Evolutionary conservation across 2,888 invertebrate species (phyloP).

Genomic region (Eilema caniola): DNA sequence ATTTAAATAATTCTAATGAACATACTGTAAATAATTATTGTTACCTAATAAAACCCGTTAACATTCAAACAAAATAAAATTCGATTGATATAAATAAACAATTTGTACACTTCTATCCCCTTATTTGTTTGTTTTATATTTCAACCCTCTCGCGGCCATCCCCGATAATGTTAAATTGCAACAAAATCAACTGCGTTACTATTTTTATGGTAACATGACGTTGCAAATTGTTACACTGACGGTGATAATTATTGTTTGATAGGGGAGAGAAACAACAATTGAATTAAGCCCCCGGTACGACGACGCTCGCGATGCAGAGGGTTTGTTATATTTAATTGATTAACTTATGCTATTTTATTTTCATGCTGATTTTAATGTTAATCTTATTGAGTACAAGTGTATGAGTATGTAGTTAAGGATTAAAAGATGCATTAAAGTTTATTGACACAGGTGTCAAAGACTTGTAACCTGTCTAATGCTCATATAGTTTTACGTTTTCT

Average conservation of each 20-base stretch:
- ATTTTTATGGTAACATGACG: slow-evolving; percentile 36
- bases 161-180: slow-evolving; percentile 13
- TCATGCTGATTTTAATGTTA: slow-evolving; percentile 31
- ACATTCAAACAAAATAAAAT: too few relatives aligned
- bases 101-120: neutral
- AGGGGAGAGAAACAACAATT: slow-evolving; percentile 43
- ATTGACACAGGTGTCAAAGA: neutral
- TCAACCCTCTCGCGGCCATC: slow-evolving; percentile 7
- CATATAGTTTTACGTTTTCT: too few relatives aligned
- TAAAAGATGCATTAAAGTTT: neutral
- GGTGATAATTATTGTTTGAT: slow-evolving; percentile 51
- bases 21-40: too few relatives aligned
- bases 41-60: too few relatives aligned
- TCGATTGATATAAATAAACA: neutral
- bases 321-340: slow-evolving; percentile 44
- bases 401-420: slow-evolving; percentile 7
- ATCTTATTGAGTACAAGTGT: slow-evolving; percentile 13
- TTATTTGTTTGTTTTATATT: neutral
- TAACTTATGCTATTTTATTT: slow-evolving; percentile 47
- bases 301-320: neutral
- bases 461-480: neutral
- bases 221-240: slow-evolving; percentile 33
- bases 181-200: slow-evolving; percentile 8
- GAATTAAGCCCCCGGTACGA: slow-evolving; percentile 44
- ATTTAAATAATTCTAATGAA: too few relatives aligned